Base-by-base conservation (phyloP, 2,797 vertebrate genomes). In the Pseudocheirus occidentalis region DNA sequence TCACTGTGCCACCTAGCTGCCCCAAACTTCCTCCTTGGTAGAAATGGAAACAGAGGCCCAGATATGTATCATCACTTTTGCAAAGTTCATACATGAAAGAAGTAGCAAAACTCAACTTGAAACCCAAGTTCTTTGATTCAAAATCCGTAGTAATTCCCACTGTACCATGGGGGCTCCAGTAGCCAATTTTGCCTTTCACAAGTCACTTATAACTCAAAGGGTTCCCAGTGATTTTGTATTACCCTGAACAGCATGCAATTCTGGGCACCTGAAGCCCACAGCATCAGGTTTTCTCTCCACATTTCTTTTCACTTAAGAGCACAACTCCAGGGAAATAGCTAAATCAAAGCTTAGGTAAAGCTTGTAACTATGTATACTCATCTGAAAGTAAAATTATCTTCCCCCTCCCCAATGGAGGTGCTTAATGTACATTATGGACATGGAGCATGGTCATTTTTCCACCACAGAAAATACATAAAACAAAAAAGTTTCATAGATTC, bases 161-260 rank as follows among this genome's bases (percentile, higher is more conserved):
- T 21, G n/a, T 46, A 24, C 2, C 18, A 40, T n/a, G 3, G 7
- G 2, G 4, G 1, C 18, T 46, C 18, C n/a, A 46, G 0, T 81
- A 46, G 6, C n/a, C 18, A 81, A 81, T 46, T 81, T 46, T 81
- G n/a, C 7, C 7, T 81, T 81, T 81, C 6, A 46, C n/a, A 40
- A 24, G n/a, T 81, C n/a, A 40, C 66, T 46, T n/a, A 81, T 81
- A 46, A 3, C n/a, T 13, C 62, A 66, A 1, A 0, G 34, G 34
- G 13, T 66, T 5, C 34, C 66, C 3, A 81, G 18, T 24, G 66
- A 81, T 40, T 46, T 1, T 81, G 40, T 9, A 40, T 13, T 81
- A 46, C n/a, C 7, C 10, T 81, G 0, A 40, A 46, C 7, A 46
- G 2, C 9, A 24, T 81, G 18, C n/a, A 46, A 24, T 81, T 40